Percentiles rank a stretch among this genome's conserved stretches.
These are phyloP conservation scores for Lasioglossum lativentre DNA, from an alignment of 2,888 invertebrate species.

Conservation along the genomic window DNA sequence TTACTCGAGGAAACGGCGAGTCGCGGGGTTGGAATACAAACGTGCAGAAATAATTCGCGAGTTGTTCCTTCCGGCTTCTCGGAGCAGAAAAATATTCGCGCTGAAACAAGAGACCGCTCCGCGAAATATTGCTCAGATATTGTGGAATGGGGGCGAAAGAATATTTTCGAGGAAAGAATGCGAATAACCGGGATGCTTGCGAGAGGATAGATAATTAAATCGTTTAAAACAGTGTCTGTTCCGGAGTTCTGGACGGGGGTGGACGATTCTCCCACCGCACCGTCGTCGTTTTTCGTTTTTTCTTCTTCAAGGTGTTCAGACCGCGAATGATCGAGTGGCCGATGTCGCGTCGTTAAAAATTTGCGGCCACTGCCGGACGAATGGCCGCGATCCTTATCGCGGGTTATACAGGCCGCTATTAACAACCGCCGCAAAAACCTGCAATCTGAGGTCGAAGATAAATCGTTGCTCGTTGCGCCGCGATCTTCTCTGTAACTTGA, in stretches of 20 bases:
- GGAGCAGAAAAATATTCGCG: constrained; percentile 35
- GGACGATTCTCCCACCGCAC: not conserved
- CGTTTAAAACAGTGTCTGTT: constrained; percentile 17
- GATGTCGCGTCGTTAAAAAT: constrained; percentile 73
- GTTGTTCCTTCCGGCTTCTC: constrained; percentile 18
- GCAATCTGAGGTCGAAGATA: constrained; percentile 79
- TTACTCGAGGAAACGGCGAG: not conserved
- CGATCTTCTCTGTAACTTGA: constrained; percentile 68
- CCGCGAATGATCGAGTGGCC: constrained; percentile 19
- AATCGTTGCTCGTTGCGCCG: constrained; percentile 72
- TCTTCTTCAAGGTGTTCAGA: not conserved
- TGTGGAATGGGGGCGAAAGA: not conserved
- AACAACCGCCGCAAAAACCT: constrained; percentile 80
- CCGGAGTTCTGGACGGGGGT: not conserved
- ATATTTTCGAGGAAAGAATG: constrained; percentile 26
- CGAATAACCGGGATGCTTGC: not conserved
- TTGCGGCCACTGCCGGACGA: constrained; percentile 71
- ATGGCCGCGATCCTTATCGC: constrained; percentile 77
- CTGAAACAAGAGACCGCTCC: constrained; percentile 2
- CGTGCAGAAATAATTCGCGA: constrained; percentile 39
- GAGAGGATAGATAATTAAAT: constrained; percentile 42
- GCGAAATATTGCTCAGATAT: constrained; percentile 15
- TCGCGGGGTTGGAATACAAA: not conserved
- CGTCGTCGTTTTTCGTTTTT: not conserved
- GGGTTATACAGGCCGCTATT: constrained; percentile 77